Evolutionary conservation across 2,797 vertebrate genomes (phyloP).

Genomic region (Argyrosomus regius): DNA sequence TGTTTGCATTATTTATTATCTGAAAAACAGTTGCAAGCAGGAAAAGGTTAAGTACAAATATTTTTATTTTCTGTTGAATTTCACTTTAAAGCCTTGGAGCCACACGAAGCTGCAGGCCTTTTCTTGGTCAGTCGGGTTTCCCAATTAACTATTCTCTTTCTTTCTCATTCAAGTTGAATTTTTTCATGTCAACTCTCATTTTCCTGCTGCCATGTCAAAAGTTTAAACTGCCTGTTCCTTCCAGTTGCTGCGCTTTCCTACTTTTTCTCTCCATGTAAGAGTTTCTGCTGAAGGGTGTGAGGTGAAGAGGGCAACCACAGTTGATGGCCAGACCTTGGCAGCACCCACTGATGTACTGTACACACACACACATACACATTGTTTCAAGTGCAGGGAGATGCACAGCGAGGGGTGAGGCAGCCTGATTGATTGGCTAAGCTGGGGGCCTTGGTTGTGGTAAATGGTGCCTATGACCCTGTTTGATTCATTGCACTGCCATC

Average conservation of each 20-base stretch:
- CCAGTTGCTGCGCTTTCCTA: neutral
- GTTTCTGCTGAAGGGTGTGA: slow-evolving; percentile 23
- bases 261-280: slow-evolving; percentile 3
- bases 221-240: slow-evolving; percentile 13
- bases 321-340: slow-evolving; percentile 49
- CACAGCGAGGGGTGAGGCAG: slow-evolving; percentile 39
- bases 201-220: neutral
- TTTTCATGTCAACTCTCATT: neutral
- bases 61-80: neutral
- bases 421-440: slow-evolving; percentile 54
- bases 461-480: slow-evolving; percentile 49
- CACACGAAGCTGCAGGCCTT: neutral
- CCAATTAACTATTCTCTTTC: neutral
- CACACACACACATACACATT: slow-evolving; percentile 3
- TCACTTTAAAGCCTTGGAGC: neutral
- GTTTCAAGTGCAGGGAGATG: slow-evolving; percentile 33
- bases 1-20: too few relatives aligned
- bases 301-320: slow-evolving; percentile 49
- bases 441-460: slow-evolving; percentile 50
- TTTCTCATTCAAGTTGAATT: neutral
- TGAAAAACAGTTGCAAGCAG: neutral
- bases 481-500: slow-evolving; percentile 47
- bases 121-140: neutral
- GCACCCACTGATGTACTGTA: slow-evolving; percentile 12
- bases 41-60: neutral